Percentiles rank a stretch among this genome's conserved stretches.
Conservation (phyloP, 2,888 invertebrate genomes). For the Agrochola macilenta region DNA sequence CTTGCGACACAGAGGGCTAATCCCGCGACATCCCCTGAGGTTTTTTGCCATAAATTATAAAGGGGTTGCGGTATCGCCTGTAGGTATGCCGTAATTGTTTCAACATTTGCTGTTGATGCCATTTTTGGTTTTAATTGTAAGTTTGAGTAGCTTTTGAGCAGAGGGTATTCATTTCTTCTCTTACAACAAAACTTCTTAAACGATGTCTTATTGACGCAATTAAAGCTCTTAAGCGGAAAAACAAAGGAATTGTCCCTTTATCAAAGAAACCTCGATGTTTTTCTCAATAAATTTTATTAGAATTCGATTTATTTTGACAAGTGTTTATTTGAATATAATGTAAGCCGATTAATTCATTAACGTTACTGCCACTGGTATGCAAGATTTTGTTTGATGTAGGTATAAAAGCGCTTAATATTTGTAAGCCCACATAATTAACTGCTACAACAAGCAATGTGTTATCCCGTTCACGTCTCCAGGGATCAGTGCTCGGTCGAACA, state of each 20-base stretch:
- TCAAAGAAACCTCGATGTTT: background rate
- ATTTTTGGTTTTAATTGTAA: conserved; percentile 38
- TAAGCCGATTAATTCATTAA: conserved; percentile 14
- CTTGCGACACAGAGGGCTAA: conserved; percentile 84
- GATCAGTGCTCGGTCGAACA: conserved; percentile 86
- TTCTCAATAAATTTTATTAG: background rate
- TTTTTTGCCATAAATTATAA: conserved; percentile 79
- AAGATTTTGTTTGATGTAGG: conserved; percentile 45
- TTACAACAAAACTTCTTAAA: background rate
- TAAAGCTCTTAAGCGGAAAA: background rate
- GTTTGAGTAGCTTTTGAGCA: background rate
- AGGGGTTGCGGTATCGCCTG: conserved; percentile 81
- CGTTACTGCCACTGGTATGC: conserved; percentile 16
- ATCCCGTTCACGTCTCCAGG: conserved; percentile 78
- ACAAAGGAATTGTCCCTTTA: background rate
- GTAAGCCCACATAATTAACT: conserved; percentile 74
- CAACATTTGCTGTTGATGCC: conserved; percentile 66
- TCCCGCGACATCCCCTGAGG: conserved; percentile 81
- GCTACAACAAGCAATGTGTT: conserved; percentile 80
- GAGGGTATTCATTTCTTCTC: background rate
- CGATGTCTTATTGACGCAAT: background rate
- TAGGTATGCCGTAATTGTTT: conserved; percentile 76
- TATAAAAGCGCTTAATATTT: conserved; percentile 55
- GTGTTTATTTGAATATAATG: background rate
- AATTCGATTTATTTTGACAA: conserved; percentile 5